phyloP scores from a whole-genome alignment of 2,888 invertebrate species.

The Ophioninae sp. region DNA sequence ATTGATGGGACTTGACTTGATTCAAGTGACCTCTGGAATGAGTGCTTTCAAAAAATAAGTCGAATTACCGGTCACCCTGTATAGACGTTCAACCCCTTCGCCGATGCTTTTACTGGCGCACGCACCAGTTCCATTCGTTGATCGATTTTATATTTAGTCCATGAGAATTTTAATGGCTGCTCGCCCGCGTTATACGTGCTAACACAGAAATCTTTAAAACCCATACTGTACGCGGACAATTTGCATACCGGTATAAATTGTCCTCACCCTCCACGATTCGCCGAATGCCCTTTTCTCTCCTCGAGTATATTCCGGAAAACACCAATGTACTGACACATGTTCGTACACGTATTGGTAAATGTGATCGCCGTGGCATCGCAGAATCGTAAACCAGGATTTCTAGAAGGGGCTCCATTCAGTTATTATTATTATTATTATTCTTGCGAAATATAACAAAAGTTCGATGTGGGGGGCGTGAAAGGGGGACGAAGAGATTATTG shows the following conservation, averaged over 20 bases:
- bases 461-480: constrained; percentile 35
- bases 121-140: constrained; percentile 28
- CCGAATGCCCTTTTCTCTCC: background rate
- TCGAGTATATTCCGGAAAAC: constrained; percentile 16
- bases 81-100: constrained; percentile 2
- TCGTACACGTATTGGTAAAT: background rate
- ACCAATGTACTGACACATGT: background rate
- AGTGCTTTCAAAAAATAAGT: too few species aligned
- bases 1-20: too few species aligned
- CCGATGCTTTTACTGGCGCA: constrained; percentile 7
- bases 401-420: constrained; percentile 21
- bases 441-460: constrained; percentile 50
- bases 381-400: constrained; percentile 15
- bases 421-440: constrained; percentile 42
- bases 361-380: background rate
- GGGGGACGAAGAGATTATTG: constrained; percentile 10
- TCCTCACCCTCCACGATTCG: background rate
- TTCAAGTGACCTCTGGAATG: too few species aligned
- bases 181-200: constrained; percentile 21
- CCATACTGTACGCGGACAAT: constrained; percentile 9
- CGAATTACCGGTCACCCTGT: too few species aligned
- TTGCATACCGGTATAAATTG: constrained; percentile 36
- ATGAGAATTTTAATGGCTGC: constrained; percentile 30
- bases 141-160: constrained; percentile 54
- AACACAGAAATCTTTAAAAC: constrained; percentile 38